These are phyloP conservation scores for Helicolenus hilgendorfi DNA, from an alignment of 2,797 vertebrate genomes.

Conservation along the genomic window DNA sequence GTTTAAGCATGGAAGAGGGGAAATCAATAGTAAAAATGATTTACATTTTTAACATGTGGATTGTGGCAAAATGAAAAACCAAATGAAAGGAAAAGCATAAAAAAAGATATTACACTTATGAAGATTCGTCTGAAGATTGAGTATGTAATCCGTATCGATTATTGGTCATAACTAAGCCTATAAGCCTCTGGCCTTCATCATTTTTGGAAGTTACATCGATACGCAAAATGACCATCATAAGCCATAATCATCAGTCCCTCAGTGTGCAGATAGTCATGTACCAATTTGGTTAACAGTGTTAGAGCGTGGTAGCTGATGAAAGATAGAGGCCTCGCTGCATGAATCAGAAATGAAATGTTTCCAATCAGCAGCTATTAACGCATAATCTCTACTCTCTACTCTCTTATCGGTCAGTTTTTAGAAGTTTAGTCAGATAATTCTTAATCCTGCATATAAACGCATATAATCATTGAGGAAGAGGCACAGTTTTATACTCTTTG, in stretches of 20 bases:
- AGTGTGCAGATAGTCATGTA: constrained; percentile 24
- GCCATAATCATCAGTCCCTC: constrained; percentile 29
- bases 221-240: constrained; percentile 19
- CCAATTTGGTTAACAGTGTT: constrained; percentile 31
- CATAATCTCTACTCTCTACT: too few relatives aligned
- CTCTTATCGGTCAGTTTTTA: neutral
- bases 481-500: neutral
- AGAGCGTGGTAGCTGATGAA: constrained; percentile 24
- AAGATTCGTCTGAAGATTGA: neutral
- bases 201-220: constrained; percentile 7
- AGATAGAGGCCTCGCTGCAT: neutral
- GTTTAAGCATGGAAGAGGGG: constrained; percentile 20
- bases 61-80: neutral
- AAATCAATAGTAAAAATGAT: constrained; percentile 61
- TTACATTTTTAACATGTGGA: constrained; percentile 52
- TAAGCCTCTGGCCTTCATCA: neutral
- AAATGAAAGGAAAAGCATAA: neutral
- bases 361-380: neutral
- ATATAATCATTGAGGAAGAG: neutral
- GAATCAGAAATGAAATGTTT: neutral
- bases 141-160: neutral
- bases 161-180: neutral
- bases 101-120: neutral
- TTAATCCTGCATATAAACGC: neutral
- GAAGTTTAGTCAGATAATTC: neutral